Percentiles rank a stretch among this genome's conserved stretches.
These are phyloP conservation scores for Drosophila dunni DNA, from an alignment of 1,140 invertebrate species.

Conservation along the genomic window DNA sequence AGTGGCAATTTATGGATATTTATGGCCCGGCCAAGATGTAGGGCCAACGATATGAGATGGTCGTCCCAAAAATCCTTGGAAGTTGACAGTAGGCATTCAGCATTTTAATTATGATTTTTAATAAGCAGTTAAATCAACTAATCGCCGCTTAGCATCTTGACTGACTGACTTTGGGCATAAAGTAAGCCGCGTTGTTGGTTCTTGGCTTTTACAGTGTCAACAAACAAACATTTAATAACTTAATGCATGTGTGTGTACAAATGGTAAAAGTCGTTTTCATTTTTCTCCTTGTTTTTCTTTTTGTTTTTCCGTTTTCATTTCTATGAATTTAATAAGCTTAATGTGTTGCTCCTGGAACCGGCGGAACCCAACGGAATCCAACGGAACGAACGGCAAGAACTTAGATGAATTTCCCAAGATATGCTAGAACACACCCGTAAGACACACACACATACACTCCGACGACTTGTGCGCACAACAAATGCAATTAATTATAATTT, in stretches of 20 bases:
- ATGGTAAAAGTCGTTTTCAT: conserved; percentile 31
- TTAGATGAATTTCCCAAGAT: conserved; percentile 82
- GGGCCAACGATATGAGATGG: conserved; percentile 15
- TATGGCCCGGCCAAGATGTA: conserved; percentile 52
- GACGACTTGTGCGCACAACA: conserved; percentile 64
- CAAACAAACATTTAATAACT: conserved; percentile 73
- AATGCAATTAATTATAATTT: conserved; percentile 83
- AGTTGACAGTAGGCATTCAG: background rate
- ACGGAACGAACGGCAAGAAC: conserved; percentile 51
- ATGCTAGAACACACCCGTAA: conserved; percentile 73
- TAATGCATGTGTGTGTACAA: conserved; percentile 62
- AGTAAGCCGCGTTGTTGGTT: conserved; percentile 54
- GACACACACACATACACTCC: conserved; percentile 45
- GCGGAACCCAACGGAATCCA: background rate
- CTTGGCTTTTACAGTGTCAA: conserved; percentile 20
- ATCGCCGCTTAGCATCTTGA: conserved; percentile 74
- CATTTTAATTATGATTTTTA: conserved; percentile 73
- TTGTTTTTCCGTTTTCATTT: conserved; percentile 41
- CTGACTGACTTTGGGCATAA: conserved; percentile 52
- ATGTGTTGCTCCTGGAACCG: conserved; percentile 59
- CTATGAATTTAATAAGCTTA: conserved; percentile 79
- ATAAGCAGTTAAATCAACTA: conserved; percentile 78
- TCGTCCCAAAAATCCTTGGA: too few relatives aligned
- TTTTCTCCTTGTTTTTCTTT: conserved; percentile 12
- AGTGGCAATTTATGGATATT: conserved; percentile 65